phyloP scores from a whole-genome alignment of 2,797 vertebrate species.

The Hypotaenidia philippensis region DNA sequence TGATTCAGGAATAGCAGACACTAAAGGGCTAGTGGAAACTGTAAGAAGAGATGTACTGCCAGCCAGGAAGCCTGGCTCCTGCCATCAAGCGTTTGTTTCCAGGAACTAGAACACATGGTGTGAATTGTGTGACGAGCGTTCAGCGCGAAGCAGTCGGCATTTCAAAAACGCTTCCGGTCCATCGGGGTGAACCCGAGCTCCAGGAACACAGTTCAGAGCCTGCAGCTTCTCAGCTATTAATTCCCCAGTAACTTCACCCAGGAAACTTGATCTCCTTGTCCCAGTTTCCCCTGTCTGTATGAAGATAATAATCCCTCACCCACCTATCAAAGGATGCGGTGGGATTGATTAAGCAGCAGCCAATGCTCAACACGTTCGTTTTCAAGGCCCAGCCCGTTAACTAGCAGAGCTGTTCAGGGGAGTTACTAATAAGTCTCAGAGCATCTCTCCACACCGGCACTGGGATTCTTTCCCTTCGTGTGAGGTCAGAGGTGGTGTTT shows the following conservation, averaged over 20 bases:
- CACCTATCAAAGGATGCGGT: background rate
- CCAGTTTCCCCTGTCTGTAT: background rate
- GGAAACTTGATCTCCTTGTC: background rate
- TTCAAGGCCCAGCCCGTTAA: background rate
- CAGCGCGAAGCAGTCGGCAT: background rate
- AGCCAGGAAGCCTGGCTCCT: background rate
- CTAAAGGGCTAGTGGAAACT: background rate
- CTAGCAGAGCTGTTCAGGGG: background rate
- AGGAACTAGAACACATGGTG: background rate
- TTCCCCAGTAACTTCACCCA: background rate
- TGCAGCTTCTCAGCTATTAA: background rate
- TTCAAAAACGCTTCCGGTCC: background rate
- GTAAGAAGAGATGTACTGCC: background rate
- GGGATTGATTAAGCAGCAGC: background rate
- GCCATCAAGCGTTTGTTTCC: background rate
- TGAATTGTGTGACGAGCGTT: background rate
- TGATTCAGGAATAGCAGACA: background rate
- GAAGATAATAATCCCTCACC: background rate
- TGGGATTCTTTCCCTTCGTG: background rate
- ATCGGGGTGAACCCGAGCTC: background rate
- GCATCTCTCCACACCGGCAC: background rate
- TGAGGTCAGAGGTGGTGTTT: background rate
- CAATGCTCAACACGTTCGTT: accelerated
- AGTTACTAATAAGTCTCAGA: background rate
- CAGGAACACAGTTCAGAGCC: background rate